Base-by-base conservation (phyloP, 2,797 vertebrate species). In the Perdix hodgsoniae region DNA sequence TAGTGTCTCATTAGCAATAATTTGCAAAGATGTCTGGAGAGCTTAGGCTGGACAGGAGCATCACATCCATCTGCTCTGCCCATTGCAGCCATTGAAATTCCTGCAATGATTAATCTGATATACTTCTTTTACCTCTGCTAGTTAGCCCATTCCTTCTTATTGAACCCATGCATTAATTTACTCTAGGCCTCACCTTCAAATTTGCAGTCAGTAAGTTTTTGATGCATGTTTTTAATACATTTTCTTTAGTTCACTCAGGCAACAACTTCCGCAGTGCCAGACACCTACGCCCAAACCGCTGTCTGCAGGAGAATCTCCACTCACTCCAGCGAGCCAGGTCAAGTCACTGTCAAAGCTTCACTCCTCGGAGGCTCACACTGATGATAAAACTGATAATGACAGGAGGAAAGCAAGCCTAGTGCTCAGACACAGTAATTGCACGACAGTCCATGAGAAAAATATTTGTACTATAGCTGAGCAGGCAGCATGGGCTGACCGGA, bases 371-470 rank as follows among this genome's bases (percentile, higher is more conserved):
- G 33, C 42, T 90, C 74, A 33, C 45, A 24, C 40, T 45, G 83
- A 64, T 59, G 71, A 5, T 88, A 84, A 94, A 94, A 86, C 60
- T 31, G 83, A 42, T 66, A 84, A 81, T 63, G 73, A n/a, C 86
- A 79, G 0, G 1, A 82, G 75, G 49, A 88, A 39, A 76, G 77
- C 26, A 57, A 86, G 71, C 40, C 59, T 44, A n/a, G 39, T 23
- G 49, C 85, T 92, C 60, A 65, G 61, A 63, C 29, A 69, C 73
- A 40, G 52, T 79, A 82, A 88, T 88, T 94, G 91, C 67, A 86
- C 64, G 81, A 47, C 73, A 67, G 64, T 42, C 83, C 64, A 45
- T 74, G 33, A 64, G 31, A 90, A 44, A 91, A 92, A 84, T 84
- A 74, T 84, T 84, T 67, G 24, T 7, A 44, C 66, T 7, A 14